Evolutionary conservation across 2,888 invertebrate genomes (phyloP).

Genomic region (Chaetoderma sp.): DNA sequence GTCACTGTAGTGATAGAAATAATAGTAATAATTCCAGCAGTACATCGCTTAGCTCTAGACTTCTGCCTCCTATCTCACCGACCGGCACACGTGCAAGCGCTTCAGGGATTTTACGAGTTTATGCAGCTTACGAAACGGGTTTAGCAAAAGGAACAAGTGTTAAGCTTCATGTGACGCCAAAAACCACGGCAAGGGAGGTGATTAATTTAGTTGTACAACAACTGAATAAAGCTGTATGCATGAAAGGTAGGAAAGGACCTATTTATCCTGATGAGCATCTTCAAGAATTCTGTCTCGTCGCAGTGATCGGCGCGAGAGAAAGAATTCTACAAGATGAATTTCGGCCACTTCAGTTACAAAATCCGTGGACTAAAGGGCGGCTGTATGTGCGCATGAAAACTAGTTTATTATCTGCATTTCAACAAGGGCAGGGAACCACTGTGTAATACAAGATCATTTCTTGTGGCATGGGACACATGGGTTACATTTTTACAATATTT

Average conservation of each 20-base stretch:
- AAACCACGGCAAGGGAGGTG: slow-evolving; percentile 94
- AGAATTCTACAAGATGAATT: slow-evolving; percentile 94
- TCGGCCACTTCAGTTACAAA: slow-evolving; percentile 90
- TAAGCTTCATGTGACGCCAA: slow-evolving; percentile 90
- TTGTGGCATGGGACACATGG: no score
- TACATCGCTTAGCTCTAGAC: no score
- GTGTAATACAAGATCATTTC: no score
- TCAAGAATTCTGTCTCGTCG: slow-evolving; percentile 91
- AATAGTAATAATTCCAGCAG: background rate
- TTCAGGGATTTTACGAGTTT: slow-evolving; percentile 79
- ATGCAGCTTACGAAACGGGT: slow-evolving; percentile 96
- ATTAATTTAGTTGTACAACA: slow-evolving; percentile 96
- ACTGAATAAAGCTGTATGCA: slow-evolving; percentile 75
- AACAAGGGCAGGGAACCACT: slow-evolving; percentile 69
- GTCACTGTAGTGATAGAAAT: slow-evolving; percentile 1
- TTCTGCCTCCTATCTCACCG: background rate
- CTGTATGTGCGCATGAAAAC: slow-evolving; percentile 92
- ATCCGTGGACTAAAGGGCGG: slow-evolving; percentile 95
- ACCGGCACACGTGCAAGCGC: background rate
- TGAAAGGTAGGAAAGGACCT: slow-evolving; percentile 79
- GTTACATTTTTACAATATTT: no score
- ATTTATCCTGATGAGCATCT: slow-evolving; percentile 80
- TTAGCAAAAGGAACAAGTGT: slow-evolving; percentile 92
- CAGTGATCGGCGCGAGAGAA: slow-evolving; percentile 94
- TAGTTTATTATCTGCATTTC: slow-evolving; percentile 71